A percentile compares a stretch with the other conserved stretches of the same genome.
Evolutionary conservation across 2,888 invertebrate species (phyloP).

Genomic region (Tuberolachnus salignus): DNA sequence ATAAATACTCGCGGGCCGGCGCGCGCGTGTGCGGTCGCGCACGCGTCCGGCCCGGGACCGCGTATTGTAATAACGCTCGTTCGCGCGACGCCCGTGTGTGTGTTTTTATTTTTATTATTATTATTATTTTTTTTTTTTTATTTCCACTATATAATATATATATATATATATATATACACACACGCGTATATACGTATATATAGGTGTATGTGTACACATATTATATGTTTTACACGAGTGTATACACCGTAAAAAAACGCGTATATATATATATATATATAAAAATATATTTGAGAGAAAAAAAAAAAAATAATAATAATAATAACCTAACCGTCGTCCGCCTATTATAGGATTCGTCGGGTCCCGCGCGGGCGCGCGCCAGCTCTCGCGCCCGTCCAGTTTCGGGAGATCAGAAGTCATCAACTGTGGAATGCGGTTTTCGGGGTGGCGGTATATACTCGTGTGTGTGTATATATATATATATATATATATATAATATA

Average conservation of each 20-base stretch:
- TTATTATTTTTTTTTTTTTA: neutral
- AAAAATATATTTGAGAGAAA: no score
- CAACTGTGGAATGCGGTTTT: constrained; percentile 54
- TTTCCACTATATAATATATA: neutral
- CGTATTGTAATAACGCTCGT: neutral
- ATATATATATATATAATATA: no score
- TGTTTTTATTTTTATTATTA: constrained; percentile 18
- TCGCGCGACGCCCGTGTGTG: constrained; percentile 4
- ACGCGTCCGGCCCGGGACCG: constrained; percentile 45
- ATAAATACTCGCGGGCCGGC: no score
- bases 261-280: neutral
- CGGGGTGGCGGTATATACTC: constrained; percentile 31
- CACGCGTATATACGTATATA: neutral
- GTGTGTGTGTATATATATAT: no score
- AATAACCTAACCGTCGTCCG: neutral
- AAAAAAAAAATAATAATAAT: neutral
- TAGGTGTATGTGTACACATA: no score
- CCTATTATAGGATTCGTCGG: neutral
- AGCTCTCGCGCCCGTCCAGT: constrained; percentile 42
- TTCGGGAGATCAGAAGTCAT: constrained; percentile 56
- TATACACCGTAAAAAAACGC: neutral
- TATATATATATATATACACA: neutral
- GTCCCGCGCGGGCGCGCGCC: neutral
- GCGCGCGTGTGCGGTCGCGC: constrained; percentile 28
- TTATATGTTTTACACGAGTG: neutral